Base-by-base conservation (phyloP, 2,888 invertebrate genomes). In the Nomada fabriciana region DNA sequence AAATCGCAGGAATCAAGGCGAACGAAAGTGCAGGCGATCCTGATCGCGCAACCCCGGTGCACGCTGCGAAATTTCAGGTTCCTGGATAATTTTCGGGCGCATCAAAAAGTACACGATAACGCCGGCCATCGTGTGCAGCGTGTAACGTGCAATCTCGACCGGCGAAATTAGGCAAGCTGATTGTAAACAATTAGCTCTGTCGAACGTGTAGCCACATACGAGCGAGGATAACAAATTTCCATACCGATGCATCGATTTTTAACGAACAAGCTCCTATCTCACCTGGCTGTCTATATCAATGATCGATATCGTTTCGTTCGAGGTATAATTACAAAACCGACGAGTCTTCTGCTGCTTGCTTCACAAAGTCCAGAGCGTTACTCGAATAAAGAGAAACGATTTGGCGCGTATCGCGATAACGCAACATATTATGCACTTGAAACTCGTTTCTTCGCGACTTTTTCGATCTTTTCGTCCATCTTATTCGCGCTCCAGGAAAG, bases 211-310 rank as follows among this genome's bases (percentile, higher is more conserved):
- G 47, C 43, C n/a, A 60, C 53, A n/a, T 55, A 29, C 55, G 75
- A 43, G 63, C 67, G 80, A 25, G 76, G 80, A 76, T 77, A 63
- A 83, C 80, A 77, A 81, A 79, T 75, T 71, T 53, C 23, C 88
- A 83, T 86, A 85, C 85, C 83, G 86, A 43, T n/a, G 57, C n/a
- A 29, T n/a, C 55, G 76, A 82, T 84, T 68, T 69, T 60, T 23
- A 57, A 50, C 72, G 60, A 52, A 18, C 50, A 23, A 29, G 68
- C 72, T 68, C 64, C 50, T n/a, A 57, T 71, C 76, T 55, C 7
- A 25, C 70, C 65, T 55, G 71, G 43, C 13, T 23, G 43, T 69
- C 57, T 61, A n/a, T 76, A 84, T 59, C 68, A 65, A 59, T 60
- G 70, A 75, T 75, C 72, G 84, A 69, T 77, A 84, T 88, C 84